Evolutionary conservation across 1,140 invertebrate species (phyloP).

Genomic region (Notospermus geniculatus): DNA sequence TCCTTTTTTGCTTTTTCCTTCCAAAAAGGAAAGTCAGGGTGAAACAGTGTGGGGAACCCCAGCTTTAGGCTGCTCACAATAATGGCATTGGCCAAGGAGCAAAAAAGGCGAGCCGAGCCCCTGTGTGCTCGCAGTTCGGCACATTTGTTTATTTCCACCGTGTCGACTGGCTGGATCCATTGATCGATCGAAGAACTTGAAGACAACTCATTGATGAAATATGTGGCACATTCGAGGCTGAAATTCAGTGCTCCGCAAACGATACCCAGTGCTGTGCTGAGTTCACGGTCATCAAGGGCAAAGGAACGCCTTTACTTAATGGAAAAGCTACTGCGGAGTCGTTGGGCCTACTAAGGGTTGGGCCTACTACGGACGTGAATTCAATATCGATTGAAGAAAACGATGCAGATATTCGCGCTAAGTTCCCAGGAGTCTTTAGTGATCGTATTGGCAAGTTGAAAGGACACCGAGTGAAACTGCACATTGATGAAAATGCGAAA

Average conservation of each 20-base stretch:
- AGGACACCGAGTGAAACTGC: conserved; percentile 13
- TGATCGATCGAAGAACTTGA: too few species aligned
- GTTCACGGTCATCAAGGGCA: not conserved
- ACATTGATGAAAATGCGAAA: conserved; percentile 17
- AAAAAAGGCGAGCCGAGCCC: too few species aligned
- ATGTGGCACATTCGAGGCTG: not conserved
- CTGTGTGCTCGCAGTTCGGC: too few species aligned
- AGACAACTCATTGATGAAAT: too few species aligned
- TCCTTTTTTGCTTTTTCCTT: too few species aligned
- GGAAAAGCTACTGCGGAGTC: not conserved
- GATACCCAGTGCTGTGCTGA: not conserved
- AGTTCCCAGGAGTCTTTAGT: conserved; percentile 1
- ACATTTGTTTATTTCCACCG: too few species aligned
- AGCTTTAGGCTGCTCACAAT: too few species aligned
- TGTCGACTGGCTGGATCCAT: too few species aligned
- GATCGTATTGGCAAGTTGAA: conserved; percentile 13
- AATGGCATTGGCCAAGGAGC: too few species aligned
- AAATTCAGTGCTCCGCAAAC: not conserved
- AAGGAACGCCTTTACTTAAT: not conserved
- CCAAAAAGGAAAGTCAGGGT: too few species aligned
- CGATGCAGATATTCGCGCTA: not conserved
- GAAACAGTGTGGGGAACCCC: too few species aligned
- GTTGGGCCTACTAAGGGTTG: not conserved
- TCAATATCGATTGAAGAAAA: not conserved
- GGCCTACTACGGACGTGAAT: not conserved